phyloP scores from a whole-genome alignment of 2,888 invertebrate genomes.

The Drosophila setosimentum region DNA sequence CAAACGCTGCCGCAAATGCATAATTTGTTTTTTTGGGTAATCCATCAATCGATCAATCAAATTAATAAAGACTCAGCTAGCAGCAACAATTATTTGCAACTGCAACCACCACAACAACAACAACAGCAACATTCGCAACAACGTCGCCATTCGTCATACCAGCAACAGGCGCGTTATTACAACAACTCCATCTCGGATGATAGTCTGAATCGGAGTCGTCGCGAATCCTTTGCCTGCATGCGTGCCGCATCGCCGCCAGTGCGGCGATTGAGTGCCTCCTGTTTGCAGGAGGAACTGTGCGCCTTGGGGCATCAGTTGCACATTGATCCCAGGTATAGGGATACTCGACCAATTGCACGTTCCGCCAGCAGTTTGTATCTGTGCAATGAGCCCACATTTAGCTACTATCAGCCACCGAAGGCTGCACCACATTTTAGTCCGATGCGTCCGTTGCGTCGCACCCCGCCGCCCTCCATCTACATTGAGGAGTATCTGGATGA shows the following conservation, averaged over 20 bases:
- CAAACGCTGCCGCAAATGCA: slow-evolving; percentile 70
- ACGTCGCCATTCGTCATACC: slow-evolving; percentile 76
- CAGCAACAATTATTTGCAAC: slow-evolving; percentile 53
- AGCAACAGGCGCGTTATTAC: slow-evolving; percentile 67
- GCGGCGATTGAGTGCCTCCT: slow-evolving; percentile 83
- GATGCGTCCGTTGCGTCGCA: slow-evolving; percentile 68
- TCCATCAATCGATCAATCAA: slow-evolving; percentile 5
- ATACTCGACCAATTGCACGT: slow-evolving; percentile 83
- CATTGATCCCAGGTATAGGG: slow-evolving; percentile 85
- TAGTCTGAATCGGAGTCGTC: slow-evolving; percentile 82
- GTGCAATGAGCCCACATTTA: slow-evolving; percentile 52
- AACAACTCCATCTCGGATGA: slow-evolving; percentile 84
- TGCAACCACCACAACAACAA: slow-evolving; percentile 40
- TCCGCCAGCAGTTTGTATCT: slow-evolving; percentile 83
- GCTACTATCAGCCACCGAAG: slow-evolving; percentile 42
- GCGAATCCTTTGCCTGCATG: slow-evolving; percentile 77
- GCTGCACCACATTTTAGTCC: slow-evolving; percentile 63
- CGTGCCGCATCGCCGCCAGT: slow-evolving; percentile 76
- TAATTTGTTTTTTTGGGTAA: slow-evolving; percentile 15
- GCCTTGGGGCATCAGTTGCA: slow-evolving; percentile 83
- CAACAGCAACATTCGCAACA: slow-evolving; percentile 60
- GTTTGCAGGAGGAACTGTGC: slow-evolving; percentile 83
- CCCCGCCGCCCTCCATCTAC: slow-evolving; percentile 83
- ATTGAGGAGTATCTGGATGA: slow-evolving; percentile 84
- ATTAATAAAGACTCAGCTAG: slow-evolving; percentile 22